Evolutionary conservation across 2,797 vertebrate genomes (phyloP), one percentile per base, ranked within the genome.

Genomic region (Phylloscopus collybita): DNA sequence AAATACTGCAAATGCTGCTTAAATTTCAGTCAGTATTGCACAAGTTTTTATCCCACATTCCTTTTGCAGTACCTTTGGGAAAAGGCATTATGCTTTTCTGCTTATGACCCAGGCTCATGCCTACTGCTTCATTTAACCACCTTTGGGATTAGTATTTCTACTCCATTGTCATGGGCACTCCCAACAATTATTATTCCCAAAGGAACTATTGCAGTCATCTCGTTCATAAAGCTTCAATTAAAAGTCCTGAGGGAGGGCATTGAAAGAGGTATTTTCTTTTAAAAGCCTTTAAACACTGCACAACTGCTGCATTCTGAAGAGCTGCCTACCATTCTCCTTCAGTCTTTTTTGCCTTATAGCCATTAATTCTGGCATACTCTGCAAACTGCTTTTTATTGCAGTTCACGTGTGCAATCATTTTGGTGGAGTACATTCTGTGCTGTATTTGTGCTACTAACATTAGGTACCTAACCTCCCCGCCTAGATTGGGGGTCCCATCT

Each of bases 151-250:
- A 40, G 53, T 36, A 74, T 69, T 96, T 73, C 84, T 78, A 26
- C 47, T 86, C 21, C n/a, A 38, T 45, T 72, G 84, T 87, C 87
- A 62, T 66, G 69, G 79, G 65, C 47, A 65, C 59, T 72, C 79
- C 79, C 81, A 78, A 80, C 9, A 80, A 54, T 91, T 88, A 89
- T 85, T 94, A 92, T 69, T 86, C 93, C 72, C 91, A 40, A 76
- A 54, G 54, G 89, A 94, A 18, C 32, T 40, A 79, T 69, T 66
- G n/a, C 50, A 94, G 54, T 67, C 47, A 69, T 91, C 65, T 86
- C 0, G 0, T 80, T 87, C 79, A 75, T 87, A 80, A 74, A 42
- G 27, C 34, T 87, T 93, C 91, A 95, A 78, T 90, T 96, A 92
- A 94, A 91, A 93, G 75, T 86, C 89, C 70, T 13, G 27, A 82